These are phyloP conservation scores for Pristionchus arcanus DNA, from an alignment of 2,888 invertebrate genomes.

Conservation along the genomic window DNA sequence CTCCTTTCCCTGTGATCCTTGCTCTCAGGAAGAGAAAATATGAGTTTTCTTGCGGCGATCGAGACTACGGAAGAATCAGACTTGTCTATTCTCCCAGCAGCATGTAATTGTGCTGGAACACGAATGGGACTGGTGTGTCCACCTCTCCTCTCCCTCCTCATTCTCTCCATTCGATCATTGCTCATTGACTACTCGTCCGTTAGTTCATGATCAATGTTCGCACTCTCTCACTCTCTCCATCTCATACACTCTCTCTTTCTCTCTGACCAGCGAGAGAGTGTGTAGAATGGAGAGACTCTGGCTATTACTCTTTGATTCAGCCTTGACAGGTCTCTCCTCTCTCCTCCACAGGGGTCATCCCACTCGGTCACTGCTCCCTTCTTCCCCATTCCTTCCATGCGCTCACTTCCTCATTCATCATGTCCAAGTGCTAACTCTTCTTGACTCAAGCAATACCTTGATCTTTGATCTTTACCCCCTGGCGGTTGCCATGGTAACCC, in stretches of 20 bases:
- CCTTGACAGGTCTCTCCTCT: slow-evolving; percentile 12
- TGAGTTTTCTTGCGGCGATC: background rate
- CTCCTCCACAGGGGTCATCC: slow-evolving; percentile 31
- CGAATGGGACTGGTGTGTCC: background rate
- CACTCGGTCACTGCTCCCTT: background rate
- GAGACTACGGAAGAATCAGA: background rate
- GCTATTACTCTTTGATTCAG: background rate
- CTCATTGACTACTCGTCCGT: background rate
- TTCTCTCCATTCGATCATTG: slow-evolving; percentile 17
- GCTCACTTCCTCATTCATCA: background rate
- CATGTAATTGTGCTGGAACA: background rate
- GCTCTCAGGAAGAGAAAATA: too few relatives aligned
- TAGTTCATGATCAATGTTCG: background rate
- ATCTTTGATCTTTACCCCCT: background rate
- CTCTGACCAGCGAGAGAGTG: background rate
- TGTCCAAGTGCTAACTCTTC: background rate
- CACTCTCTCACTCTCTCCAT: slow-evolving; percentile 10
- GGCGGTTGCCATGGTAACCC: background rate
- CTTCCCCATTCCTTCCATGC: background rate
- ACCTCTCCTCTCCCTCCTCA: background rate
- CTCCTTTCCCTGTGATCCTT: too few relatives aligned
- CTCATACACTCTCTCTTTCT: background rate
- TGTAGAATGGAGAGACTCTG: background rate
- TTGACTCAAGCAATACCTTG: background rate
- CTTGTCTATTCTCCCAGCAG: background rate